Evolutionary conservation across 2,113 vertebrate genomes (phyloP), one percentile per base, ranked within the genome.

Genomic region (Pao palembangensis): DNA sequence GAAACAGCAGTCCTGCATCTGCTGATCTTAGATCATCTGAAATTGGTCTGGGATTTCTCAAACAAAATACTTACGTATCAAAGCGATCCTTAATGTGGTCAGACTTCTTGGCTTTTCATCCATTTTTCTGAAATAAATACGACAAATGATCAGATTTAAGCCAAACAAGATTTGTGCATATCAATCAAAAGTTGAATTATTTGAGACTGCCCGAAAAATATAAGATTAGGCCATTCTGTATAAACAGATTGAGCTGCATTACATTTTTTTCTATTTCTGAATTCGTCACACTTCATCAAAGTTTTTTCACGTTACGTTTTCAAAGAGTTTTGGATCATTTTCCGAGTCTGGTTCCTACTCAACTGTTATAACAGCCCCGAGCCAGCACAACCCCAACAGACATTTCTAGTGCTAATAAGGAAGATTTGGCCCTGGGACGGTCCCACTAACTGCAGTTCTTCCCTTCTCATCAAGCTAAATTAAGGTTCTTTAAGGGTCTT

Each of bases 381-480:
- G 73, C 72, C 76, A 54, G n/a, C 38, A 25, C 48, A 78, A 67
- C 62, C 73, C 57, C 60, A 64, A 46, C 54, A 64, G 43, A 53
- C 58, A 46, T 76, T 78, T 73, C 34, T 55, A 61, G 69, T 68
- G 72, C 63, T 76, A 82, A 77, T 85, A 77, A 66, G 68, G 71
- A 69, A 0, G n/a, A 63, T 75, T 75, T 57, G 72, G 76, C 67
- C 50, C 21, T 0, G 3, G 69, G 57, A 69, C 65, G 51, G 57
- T 54, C 54, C 55, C 46, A 31, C 31, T 38, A 47, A 67, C 53
- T 58, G 2, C 50, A 50, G 42, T 19, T 70, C 53, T 61, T 75
- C 47, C 47, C 59, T 70, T 80, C 61, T 66, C 74, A 85, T 78
- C 25, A 51, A 62, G 71, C 72, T 81, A 76, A 83, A 84, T 82